These are phyloP conservation scores for Panulirus ornatus DNA, from an alignment of 1,140 invertebrate genomes.

Conservation along the genomic window DNA sequence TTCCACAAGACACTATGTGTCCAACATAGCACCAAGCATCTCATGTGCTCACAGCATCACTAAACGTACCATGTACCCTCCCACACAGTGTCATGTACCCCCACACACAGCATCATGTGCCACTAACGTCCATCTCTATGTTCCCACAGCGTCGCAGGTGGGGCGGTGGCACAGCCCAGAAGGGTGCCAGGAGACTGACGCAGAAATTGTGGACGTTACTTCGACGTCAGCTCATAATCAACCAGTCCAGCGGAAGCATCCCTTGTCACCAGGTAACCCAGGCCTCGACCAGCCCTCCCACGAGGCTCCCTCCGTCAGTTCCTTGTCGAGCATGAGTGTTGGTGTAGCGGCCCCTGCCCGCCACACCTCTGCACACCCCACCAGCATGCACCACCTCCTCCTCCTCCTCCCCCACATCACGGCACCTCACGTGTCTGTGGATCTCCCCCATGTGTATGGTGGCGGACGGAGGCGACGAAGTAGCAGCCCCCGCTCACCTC, in stretches of 20 bases:
- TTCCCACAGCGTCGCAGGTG: conserved; percentile 56
- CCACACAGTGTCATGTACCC: not conserved
- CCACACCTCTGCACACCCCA: conserved; percentile 27
- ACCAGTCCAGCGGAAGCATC: conserved; percentile 8
- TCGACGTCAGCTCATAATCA: not conserved
- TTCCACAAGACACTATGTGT: too few relatives aligned
- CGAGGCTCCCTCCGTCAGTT: conserved; percentile 18
- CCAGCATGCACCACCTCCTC: conserved; percentile 20
- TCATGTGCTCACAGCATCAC: too few relatives aligned
- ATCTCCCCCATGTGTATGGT: conserved; percentile 6
- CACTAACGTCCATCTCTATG: conserved; percentile 5
- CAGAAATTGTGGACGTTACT: not conserved
- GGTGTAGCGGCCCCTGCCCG: not conserved
- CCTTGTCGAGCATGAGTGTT: conserved; percentile 44
- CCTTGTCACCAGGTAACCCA: conserved; percentile 31
- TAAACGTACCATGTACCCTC: not conserved
- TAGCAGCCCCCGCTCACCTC: conserved; percentile 1
- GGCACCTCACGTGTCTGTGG: not conserved
- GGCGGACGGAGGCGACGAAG: not conserved
- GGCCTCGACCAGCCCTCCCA: not conserved
- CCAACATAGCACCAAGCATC: too few relatives aligned
- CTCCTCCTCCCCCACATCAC: not conserved
- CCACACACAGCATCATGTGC: not conserved
- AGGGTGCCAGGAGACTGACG: conserved; percentile 19
- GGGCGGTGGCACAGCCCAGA: conserved; percentile 53